Evolutionary conservation across 2,797 vertebrate genomes (phyloP).

Genomic region (Dromococcyx pavoninus): DNA sequence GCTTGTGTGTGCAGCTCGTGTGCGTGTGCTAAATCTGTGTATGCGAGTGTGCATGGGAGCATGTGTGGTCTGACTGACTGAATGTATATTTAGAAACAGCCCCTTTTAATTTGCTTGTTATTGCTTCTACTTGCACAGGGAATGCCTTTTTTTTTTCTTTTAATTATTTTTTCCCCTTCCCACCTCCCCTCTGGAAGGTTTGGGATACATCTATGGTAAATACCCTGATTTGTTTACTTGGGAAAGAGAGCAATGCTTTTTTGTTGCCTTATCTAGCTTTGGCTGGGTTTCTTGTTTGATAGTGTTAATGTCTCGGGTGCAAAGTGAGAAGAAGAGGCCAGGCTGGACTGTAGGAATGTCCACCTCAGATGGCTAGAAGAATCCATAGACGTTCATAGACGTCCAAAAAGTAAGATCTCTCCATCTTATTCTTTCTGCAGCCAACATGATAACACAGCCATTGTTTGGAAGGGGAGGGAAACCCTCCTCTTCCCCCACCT

Average conservation of each 20-base stretch:
- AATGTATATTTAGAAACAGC: slow-evolving; percentile 52
- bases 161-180: background rate
- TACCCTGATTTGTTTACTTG: slow-evolving; percentile 76
- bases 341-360: slow-evolving; percentile 54
- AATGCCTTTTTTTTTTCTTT: background rate
- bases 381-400: slow-evolving; percentile 35
- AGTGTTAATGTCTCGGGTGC: slow-evolving; percentile 68
- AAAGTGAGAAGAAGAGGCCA: slow-evolving; percentile 53
- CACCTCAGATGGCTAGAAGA: slow-evolving; percentile 34
- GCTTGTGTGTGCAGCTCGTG: slow-evolving; percentile 54
- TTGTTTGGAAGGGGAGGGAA: slow-evolving; percentile 48
- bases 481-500: slow-evolving; percentile 19
- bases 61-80: slow-evolving; percentile 45
- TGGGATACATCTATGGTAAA: slow-evolving; percentile 55
- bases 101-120: slow-evolving; percentile 59
- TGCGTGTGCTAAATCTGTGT: background rate
- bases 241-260: slow-evolving; percentile 78
- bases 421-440: slow-evolving; percentile 55
- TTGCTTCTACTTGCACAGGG: slow-evolving; percentile 65
- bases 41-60: slow-evolving; percentile 25
- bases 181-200: slow-evolving; percentile 23
- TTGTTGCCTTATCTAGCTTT: slow-evolving; percentile 83
- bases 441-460: slow-evolving; percentile 66
- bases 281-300: slow-evolving; percentile 79
- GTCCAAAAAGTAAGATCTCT: slow-evolving; percentile 36